These are phyloP conservation scores for Neotragus pygmaeus DNA, from an alignment of 2,113 vertebrate genomes.

Conservation along the genomic window DNA sequence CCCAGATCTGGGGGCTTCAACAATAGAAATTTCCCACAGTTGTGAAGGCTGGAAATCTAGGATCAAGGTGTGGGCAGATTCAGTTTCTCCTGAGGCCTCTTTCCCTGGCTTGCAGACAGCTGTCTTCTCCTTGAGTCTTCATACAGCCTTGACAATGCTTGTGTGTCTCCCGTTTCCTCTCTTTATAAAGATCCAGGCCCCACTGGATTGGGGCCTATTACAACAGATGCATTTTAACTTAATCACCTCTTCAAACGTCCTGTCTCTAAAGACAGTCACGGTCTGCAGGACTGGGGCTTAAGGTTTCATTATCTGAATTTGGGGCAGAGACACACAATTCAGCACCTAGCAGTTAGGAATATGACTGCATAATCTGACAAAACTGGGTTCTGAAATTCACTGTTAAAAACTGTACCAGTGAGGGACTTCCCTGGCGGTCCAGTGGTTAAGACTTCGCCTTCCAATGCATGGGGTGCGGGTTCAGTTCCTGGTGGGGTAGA, in stretches of 20 bases:
- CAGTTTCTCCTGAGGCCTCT: neutral
- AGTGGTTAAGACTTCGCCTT: neutral
- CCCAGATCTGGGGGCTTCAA: fast-evolving
- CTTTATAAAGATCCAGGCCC: neutral
- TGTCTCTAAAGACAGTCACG: neutral
- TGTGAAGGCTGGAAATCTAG: neutral
- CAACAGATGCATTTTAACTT: neutral
- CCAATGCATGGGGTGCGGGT: neutral
- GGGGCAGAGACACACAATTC: neutral
- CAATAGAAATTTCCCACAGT: neutral
- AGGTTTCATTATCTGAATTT: neutral
- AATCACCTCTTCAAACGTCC: neutral
- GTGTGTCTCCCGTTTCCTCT: neutral
- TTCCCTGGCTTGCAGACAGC: neutral
- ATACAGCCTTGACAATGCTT: neutral
- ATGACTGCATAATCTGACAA: neutral
- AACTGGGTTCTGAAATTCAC: neutral
- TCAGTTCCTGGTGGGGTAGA: neutral
- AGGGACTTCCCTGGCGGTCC: neutral
- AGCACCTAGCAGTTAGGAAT: neutral
- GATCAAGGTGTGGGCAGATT: neutral
- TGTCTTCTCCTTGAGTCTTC: neutral
- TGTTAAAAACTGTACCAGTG: fast-evolving
- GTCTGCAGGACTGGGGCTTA: neutral
- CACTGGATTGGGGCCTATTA: neutral